These are phyloP conservation scores for Scomber japonicus DNA, from an alignment of 2,113 vertebrate species.

Conservation along the genomic window DNA sequence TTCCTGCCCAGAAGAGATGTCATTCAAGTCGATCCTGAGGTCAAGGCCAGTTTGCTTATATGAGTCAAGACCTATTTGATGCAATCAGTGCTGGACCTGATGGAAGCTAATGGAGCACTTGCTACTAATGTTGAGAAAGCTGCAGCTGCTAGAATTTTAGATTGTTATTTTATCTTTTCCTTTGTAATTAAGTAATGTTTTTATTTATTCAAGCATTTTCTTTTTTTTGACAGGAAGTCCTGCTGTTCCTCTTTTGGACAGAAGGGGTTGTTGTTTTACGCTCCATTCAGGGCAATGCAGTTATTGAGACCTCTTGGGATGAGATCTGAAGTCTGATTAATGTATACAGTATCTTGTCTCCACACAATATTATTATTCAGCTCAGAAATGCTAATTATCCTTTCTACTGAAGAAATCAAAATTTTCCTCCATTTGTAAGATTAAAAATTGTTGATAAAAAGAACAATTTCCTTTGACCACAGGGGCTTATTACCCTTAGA, in stretches of 20 bases:
- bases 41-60: slow-evolving; percentile 45
- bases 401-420: too few relatives aligned
- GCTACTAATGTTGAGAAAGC: neutral
- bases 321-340: too few relatives aligned
- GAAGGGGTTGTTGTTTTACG: too few relatives aligned
- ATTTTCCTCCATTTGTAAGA: too few relatives aligned
- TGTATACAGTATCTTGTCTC: too few relatives aligned
- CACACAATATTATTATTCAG: too few relatives aligned
- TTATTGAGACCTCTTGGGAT: neutral
- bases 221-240: neutral
- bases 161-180: neutral
- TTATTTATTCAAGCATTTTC: neutral
- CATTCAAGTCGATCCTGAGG: slow-evolving; percentile 43
- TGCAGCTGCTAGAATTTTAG: neutral
- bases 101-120: slow-evolving; percentile 9
- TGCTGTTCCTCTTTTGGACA: too few relatives aligned
- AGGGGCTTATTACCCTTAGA: too few relatives aligned
- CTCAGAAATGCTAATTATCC: too few relatives aligned
- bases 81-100: slow-evolving; percentile 31
- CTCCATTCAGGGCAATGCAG: neutral
- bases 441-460: too few relatives aligned
- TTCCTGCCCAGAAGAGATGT: slow-evolving; percentile 38
- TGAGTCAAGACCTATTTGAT: slow-evolving; percentile 47
- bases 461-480: too few relatives aligned
- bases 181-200: neutral